Conservation (phyloP, 2,113 vertebrate species). For the Desmodus rotundus region DNA sequence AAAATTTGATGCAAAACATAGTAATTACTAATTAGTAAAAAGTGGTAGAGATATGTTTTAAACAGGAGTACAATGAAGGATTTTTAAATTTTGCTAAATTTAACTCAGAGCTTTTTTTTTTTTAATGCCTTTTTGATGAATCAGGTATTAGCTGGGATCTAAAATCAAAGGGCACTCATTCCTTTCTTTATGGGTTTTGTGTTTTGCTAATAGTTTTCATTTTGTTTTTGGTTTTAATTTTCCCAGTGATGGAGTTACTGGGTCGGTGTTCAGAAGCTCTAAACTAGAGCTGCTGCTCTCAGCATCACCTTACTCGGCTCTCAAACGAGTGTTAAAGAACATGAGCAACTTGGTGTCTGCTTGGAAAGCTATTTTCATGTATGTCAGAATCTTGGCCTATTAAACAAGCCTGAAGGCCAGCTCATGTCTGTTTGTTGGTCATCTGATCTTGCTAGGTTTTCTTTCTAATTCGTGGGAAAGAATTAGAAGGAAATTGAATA, state of each 20-base stretch:
- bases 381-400: neutral
- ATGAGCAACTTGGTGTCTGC: neutral
- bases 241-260: neutral
- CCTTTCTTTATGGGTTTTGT: neutral
- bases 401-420: neutral
- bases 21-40: neutral
- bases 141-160: neutral
- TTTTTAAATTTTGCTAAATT: neutral
- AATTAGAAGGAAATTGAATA: neutral
- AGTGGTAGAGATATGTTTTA: neutral
- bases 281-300: neutral
- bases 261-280: neutral
- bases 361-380: neutral
- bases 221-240: neutral
- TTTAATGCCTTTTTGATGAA: neutral
- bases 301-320: neutral
- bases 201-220: neutral
- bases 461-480: neutral
- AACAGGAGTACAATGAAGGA: neutral
- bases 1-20: neutral
- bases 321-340: neutral
- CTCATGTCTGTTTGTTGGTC: neutral
- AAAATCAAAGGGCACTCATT: neutral
- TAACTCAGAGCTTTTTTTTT: neutral
- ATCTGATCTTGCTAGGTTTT: neutral